Evolutionary conservation across 2,797 vertebrate genomes (phyloP).

Genomic region (Sorex maritimensis): DNA sequence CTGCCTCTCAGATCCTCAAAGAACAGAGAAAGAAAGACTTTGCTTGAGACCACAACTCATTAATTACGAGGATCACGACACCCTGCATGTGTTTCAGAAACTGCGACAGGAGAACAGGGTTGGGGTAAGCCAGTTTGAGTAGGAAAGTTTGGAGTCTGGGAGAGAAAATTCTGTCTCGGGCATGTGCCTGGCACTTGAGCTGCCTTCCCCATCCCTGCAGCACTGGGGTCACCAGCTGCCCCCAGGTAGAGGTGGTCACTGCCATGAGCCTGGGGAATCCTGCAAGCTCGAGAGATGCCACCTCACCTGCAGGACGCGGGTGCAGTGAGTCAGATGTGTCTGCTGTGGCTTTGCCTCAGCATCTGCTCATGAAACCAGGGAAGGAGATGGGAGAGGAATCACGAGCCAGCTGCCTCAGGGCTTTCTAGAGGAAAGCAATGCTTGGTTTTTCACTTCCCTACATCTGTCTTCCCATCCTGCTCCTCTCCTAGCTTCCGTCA

Average conservation of each 20-base stretch:
- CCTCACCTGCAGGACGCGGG: background rate
- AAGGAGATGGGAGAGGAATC: background rate
- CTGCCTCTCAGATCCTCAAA: slow-evolving; percentile 43
- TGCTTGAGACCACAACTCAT: slow-evolving; percentile 16
- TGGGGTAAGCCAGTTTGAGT: background rate
- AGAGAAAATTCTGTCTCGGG: background rate
- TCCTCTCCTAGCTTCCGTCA: background rate
- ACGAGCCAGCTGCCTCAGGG: background rate
- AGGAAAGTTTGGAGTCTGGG: slow-evolving; percentile 24
- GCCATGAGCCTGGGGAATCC: no score
- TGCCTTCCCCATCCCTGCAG: background rate
- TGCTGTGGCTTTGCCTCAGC: background rate
- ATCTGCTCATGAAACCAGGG: slow-evolving; percentile 8
- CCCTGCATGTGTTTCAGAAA: slow-evolving; percentile 42
- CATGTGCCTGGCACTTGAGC: background rate
- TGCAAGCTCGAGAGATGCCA: background rate
- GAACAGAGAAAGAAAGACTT: slow-evolving; percentile 5
- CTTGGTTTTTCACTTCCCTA: background rate
- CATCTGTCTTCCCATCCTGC: background rate
- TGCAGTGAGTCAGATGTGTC: background rate
- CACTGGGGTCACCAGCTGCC: background rate
- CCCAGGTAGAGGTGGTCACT: background rate
- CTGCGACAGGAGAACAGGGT: background rate
- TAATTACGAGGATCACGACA: background rate
- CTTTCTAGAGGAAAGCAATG: slow-evolving; percentile 1